Conservation (phyloP, 2,888 invertebrate genomes). For the Nephrotoma guestfalica region DNA sequence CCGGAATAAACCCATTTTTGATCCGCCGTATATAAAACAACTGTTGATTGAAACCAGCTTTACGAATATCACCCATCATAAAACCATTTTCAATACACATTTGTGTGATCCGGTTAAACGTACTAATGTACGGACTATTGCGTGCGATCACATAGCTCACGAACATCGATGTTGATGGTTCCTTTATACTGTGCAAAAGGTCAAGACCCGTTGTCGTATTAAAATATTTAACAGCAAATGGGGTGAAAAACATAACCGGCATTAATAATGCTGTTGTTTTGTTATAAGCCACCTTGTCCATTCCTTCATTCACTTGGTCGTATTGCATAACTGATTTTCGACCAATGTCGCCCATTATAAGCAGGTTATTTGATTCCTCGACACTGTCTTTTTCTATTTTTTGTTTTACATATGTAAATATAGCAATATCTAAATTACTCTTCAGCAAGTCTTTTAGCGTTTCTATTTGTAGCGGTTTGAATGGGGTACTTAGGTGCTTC, state of each 20-base stretch:
- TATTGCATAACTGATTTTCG: background rate
- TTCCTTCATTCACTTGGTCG: background rate
- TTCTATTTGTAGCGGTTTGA: background rate
- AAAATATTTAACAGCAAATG: background rate
- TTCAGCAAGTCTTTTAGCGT: background rate
- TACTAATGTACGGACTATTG: background rate
- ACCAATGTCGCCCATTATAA: background rate
- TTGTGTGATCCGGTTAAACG: background rate
- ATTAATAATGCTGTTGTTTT: background rate
- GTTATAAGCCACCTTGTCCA: background rate
- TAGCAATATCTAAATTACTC: background rate
- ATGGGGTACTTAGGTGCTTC: background rate
- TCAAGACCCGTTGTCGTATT: background rate
- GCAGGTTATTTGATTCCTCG: background rate
- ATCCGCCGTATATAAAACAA: background rate
- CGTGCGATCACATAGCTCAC: background rate
- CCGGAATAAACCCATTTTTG: background rate
- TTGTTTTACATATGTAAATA: background rate
- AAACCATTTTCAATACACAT: background rate
- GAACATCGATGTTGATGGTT: background rate
- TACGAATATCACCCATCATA: background rate
- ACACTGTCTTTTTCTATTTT: background rate
- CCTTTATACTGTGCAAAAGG: background rate
- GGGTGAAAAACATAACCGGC: background rate
- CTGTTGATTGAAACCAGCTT: background rate